phyloP scores from a whole-genome alignment of 2,113 vertebrate genomes.

The Triplophysa dalaica region DNA sequence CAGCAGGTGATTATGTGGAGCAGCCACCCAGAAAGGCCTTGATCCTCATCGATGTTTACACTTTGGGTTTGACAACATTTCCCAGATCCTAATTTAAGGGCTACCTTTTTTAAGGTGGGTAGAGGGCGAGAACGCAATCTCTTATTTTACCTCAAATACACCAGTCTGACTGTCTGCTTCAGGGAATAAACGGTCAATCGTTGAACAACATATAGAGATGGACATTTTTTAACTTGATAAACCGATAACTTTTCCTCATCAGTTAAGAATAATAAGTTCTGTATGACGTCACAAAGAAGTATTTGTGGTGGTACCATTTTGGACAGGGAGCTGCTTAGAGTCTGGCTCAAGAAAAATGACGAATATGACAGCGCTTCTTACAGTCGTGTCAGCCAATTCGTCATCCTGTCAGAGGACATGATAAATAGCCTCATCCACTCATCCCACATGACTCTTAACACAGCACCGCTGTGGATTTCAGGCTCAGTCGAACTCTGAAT shows the following conservation, averaged over 20 bases:
- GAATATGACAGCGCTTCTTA: slow-evolving; percentile 72
- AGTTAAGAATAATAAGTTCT: neutral
- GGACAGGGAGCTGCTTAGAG: slow-evolving; percentile 33
- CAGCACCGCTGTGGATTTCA: neutral
- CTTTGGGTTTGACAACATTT: slow-evolving; percentile 25
- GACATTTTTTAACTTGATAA: neutral
- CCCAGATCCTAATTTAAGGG: slow-evolving; percentile 61
- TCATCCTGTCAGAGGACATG: slow-evolving; percentile 71
- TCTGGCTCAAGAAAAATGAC: slow-evolving; percentile 68
- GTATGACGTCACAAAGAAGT: slow-evolving; percentile 19
- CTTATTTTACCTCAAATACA: slow-evolving; percentile 23
- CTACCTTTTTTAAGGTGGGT: slow-evolving; percentile 35
- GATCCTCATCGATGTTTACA: slow-evolving; percentile 56
- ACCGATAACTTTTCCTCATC: neutral
- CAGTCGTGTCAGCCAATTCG: slow-evolving; percentile 70
- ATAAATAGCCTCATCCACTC: slow-evolving; percentile 69
- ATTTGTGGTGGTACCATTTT: slow-evolving; percentile 41
- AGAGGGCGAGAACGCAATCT: slow-evolving; percentile 17
- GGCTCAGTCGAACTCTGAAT: slow-evolving; percentile 1
- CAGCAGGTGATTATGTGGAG: slow-evolving; percentile 70
- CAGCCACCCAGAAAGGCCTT: slow-evolving; percentile 69
- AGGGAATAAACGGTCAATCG: slow-evolving; percentile 1
- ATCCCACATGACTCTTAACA: slow-evolving; percentile 33
- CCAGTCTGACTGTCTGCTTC: slow-evolving; percentile 21
- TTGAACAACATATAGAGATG: neutral